Conservation (phyloP, 2,888 invertebrate species). For the Agonopterix subpropinquella region DNA sequence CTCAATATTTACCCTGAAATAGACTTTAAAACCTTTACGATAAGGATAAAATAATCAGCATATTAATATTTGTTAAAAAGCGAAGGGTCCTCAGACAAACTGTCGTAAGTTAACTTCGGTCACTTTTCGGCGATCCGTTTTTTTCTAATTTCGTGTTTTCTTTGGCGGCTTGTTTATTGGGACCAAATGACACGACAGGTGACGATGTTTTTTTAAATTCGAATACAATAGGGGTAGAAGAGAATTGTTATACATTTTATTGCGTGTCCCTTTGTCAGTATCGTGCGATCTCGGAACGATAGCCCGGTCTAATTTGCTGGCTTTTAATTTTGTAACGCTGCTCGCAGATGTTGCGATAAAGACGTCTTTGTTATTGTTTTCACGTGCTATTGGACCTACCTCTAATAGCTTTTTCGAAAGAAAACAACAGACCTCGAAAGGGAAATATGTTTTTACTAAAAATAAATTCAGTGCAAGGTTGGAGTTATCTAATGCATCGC, state of each 20-base stretch:
- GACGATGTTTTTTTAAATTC: constrained; percentile 53
- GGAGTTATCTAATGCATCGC: no score
- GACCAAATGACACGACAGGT: constrained; percentile 76
- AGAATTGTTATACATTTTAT: constrained; percentile 72
- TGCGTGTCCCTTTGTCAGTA: constrained; percentile 50
- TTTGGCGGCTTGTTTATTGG: constrained; percentile 70
- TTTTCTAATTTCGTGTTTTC: constrained; percentile 60
- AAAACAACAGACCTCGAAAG: no score
- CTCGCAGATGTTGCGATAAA: constrained; percentile 54
- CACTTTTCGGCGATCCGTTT: constrained; percentile 57
- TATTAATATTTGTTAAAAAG: neutral
- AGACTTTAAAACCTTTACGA: constrained; percentile 1
- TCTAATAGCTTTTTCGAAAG: no score
- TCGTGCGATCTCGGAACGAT: constrained; percentile 30
- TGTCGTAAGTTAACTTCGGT: constrained; percentile 31
- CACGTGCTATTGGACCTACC: no score
- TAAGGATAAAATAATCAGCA: constrained; percentile 12
- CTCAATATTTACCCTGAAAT: constrained; percentile 10
- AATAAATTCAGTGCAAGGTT: no score
- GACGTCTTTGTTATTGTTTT: constrained; percentile 28
- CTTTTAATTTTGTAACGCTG: constrained; percentile 30
- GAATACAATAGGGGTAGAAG: constrained; percentile 34
- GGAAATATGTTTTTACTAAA: no score
- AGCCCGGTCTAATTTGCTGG: constrained; percentile 56
- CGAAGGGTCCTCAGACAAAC: neutral